Evolutionary conservation across 2,113 vertebrate species (phyloP), one percentile per base, ranked within the genome.

Genomic region (Balaeniceps rex): DNA sequence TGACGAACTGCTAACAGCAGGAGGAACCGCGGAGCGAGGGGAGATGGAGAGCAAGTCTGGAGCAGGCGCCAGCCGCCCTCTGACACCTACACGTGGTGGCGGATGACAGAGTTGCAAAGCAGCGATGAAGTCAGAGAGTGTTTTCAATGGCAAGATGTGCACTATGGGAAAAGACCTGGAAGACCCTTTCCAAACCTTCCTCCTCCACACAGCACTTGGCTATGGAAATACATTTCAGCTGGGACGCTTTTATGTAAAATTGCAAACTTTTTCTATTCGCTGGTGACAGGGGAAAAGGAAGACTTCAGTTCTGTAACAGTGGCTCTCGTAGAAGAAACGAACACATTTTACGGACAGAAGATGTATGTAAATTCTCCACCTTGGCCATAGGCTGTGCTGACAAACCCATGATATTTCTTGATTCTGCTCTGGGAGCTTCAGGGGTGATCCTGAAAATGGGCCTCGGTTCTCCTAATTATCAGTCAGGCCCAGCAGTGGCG

Each of bases 1-100:
- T 46, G 33, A 25, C 0, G 0, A n/a, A 70, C 17, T 19, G 28
- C 34, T 23, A 21, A 38, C 3, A 25, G 49, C 54, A 51, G 36
- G n/a, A 75, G 54, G 68, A 64, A 81, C 40, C 2, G 0, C 0
- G 1, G n/a, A 49, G 34, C 0, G 1, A 77, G 49, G 29, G 26
- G 47, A 74, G 31, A 70, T 4, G 31, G 36, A 75, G 22, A 64
- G 6, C 0, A 2, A 25, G 28, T 7, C 28, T 10, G 19, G 22
- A 70, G 68, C 28, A 54, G 17, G 11, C 2, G 3, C 33, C 46
- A 47, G 63, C 44, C 15, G 4, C 44, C 31, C 7, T 19, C 46
- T 0, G 1, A 34, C 57, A 66, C 44, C 38, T 60, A 29, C 33
- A 14, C 0, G 1, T 7, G 36, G 33, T 1, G 6, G 18, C 4